phyloP scores from a whole-genome alignment of 2,888 invertebrate species.

The Bembecia ichneumoniformis region DNA sequence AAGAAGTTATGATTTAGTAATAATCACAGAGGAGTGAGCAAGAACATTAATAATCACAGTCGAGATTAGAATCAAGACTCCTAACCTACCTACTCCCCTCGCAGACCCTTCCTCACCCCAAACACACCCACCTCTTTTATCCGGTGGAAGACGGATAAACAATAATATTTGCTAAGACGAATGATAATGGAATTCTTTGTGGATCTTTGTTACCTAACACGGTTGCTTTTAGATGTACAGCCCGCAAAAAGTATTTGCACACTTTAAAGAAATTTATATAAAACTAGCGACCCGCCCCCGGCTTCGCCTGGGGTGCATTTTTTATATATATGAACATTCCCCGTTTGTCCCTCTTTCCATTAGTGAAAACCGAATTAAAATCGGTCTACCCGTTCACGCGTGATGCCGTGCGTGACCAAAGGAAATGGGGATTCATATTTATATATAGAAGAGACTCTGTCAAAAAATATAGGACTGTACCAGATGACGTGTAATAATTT shows the following conservation, averaged over 20 bases:
- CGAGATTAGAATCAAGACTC: constrained; percentile 17
- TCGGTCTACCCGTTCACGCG: too few species aligned
- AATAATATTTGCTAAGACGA: constrained; percentile 33
- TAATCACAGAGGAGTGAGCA: constrained; percentile 15
- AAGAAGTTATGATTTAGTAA: background rate
- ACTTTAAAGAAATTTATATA: background rate
- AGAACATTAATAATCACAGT: constrained; percentile 20
- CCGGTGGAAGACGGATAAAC: constrained; percentile 21
- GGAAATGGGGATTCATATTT: too few species aligned
- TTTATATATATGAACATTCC: too few species aligned
- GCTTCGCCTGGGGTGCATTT: too few species aligned
- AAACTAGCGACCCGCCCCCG: too few species aligned
- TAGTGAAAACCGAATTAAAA: too few species aligned
- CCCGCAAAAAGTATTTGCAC: constrained; percentile 1
- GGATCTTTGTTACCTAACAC: constrained; percentile 5
- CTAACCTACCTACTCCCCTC: constrained; percentile 5
- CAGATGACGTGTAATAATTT: too few species aligned
- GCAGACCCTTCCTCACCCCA: constrained; percentile 4
- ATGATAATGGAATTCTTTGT: constrained; percentile 25
- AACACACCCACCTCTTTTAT: constrained; percentile 7
- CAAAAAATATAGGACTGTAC: too few species aligned
- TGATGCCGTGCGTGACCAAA: too few species aligned
- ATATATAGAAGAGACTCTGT: too few species aligned
- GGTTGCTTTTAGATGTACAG: constrained; percentile 3
- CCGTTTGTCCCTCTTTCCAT: too few species aligned